phyloP scores from a whole-genome alignment of 2,888 invertebrate species.

The Aromia moschata region DNA sequence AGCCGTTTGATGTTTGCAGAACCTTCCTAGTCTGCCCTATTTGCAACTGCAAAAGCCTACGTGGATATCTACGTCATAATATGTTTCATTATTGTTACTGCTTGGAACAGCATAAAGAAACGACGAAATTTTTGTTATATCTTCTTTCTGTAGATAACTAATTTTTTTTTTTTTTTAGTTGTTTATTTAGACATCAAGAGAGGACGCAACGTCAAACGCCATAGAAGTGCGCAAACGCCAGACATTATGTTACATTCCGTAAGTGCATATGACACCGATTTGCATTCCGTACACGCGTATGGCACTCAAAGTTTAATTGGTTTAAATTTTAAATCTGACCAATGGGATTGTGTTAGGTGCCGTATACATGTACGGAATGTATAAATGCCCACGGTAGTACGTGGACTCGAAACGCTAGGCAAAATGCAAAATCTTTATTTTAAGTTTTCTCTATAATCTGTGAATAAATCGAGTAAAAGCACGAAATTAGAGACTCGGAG shows the following conservation, averaged over 20 bases:
- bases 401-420: too few relatives aligned
- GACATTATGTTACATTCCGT: not conserved
- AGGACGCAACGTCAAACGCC: not conserved
- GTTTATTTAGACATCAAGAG: not conserved
- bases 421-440: too few relatives aligned
- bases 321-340: not conserved
- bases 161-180: not conserved
- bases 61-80: not conserved
- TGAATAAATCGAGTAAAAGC: too few relatives aligned
- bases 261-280: not conserved
- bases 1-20: not conserved
- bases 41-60: not conserved
- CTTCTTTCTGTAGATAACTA: not conserved
- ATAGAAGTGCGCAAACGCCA: not conserved
- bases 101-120: not conserved
- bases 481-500: too few relatives aligned
- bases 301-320: not conserved
- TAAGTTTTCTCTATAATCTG: too few relatives aligned
- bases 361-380: not conserved
- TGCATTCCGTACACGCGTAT: not conserved
- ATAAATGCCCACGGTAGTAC: not conserved
- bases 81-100: not conserved
- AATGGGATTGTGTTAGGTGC: not conserved
- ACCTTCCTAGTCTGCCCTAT: not conserved
- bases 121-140: not conserved